Conservation (phyloP, 2,113 vertebrate genomes). For the Heptranchias perlo region DNA sequence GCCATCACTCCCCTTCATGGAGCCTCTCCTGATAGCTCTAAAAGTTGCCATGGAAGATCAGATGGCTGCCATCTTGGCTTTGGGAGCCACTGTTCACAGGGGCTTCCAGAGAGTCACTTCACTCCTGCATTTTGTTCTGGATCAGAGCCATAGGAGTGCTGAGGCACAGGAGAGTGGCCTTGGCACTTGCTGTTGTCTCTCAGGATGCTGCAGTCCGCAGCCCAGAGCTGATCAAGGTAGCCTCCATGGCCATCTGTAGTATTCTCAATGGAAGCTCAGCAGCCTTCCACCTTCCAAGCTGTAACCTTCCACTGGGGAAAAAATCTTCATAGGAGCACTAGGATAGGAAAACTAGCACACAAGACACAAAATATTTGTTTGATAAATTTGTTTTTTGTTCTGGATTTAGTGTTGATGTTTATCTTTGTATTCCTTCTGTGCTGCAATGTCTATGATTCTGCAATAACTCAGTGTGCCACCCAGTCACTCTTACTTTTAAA, state of each 20-base stretch:
- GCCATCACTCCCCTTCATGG: too few species aligned
- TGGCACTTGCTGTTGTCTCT: too few species aligned
- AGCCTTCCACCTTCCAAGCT: background rate
- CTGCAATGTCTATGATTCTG: background rate
- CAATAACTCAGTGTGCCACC: background rate
- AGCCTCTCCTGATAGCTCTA: too few species aligned
- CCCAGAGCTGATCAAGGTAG: background rate
- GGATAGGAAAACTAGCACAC: background rate
- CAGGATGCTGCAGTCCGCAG: too few species aligned
- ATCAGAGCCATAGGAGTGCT: too few species aligned
- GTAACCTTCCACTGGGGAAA: background rate
- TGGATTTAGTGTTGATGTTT: background rate
- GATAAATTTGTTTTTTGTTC: background rate
- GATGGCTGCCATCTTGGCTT: too few species aligned
- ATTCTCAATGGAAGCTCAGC: background rate
- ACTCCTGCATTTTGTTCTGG: too few species aligned
- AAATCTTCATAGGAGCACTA: background rate
- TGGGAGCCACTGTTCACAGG: too few species aligned
- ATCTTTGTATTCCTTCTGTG: background rate
- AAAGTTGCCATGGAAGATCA: too few species aligned
- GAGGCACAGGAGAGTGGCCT: too few species aligned
- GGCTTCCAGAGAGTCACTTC: too few species aligned
- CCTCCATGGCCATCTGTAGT: background rate
- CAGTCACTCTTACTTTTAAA: background rate
- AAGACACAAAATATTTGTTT: background rate